Base-by-base conservation (phyloP, 2,888 invertebrate genomes). In the Heliconius ethilla region DNA sequence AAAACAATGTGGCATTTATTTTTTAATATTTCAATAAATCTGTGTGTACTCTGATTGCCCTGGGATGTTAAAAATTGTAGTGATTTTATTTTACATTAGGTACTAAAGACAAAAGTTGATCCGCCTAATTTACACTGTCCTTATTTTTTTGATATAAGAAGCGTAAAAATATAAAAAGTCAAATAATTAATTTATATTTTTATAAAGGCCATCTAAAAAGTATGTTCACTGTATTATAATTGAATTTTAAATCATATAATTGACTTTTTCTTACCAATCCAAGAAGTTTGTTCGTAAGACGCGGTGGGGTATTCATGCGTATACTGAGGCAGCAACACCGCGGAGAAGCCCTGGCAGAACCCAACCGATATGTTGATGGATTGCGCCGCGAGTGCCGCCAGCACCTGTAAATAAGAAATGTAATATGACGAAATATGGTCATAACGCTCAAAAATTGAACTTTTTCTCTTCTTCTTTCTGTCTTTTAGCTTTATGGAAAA, bases 351-450 rank as follows among this genome's bases (percentile, higher is more conserved):
- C 88, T 97, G 97, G 81, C 96, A 96, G 86, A 97, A 95, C 1
- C 97, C 97, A 82, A 97, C 96, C 75, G 96, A 96, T 86, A 97
- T 96, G 86, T 97, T 97, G 84, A 96, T 96, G 25, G 96, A 96
- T 89, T 97, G 97, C 66, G 96, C 96, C 77, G 96, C 96, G 82
- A 97, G 90, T 45, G 96, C 96, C 78, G 97, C 96, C 84, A 96
- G 84, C 75, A 96, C 95, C 97, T 97, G 94, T 0, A 91, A 91
- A 84, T n/a, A 83, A 45, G 4, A 59, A 84, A 85, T 87, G 83
- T 62, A 66, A 45, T 63, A 22, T 18, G 40, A 27, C 6, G 13
- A 13, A 27, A 29, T 74, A 22, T 29, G 10, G 2, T 10, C 59
- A 55, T 7, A 62, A 25, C 59, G 59, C 59, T 10, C 3, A 3